These are phyloP conservation scores for Lagocephalus sceleratus DNA, from an alignment of 2,797 vertebrate species.

Conservation along the genomic window DNA sequence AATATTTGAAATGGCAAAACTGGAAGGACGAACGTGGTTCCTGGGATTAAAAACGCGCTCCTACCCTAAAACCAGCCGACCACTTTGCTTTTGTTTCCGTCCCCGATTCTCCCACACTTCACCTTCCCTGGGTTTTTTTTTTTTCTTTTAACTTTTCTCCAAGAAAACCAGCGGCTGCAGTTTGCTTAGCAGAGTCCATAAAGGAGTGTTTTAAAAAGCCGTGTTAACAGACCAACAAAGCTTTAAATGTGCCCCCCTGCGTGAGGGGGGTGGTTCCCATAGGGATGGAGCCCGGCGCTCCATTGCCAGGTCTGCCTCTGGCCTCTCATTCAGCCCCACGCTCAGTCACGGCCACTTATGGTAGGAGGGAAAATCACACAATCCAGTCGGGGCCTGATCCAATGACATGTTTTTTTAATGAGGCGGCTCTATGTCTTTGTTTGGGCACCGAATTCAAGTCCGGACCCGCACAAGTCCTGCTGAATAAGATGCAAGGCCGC, in stretches of 20 bases:
- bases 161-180: constrained; percentile 51
- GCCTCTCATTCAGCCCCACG: constrained; percentile 68
- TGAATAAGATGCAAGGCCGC: constrained; percentile 59
- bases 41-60: constrained; percentile 15
- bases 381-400: constrained; percentile 71
- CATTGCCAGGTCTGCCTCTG: constrained; percentile 60
- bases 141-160: background rate
- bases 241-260: constrained; percentile 64
- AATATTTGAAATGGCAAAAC: too few species aligned
- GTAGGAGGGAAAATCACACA: constrained; percentile 67
- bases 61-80: constrained; percentile 6
- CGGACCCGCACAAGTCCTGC: constrained; percentile 44
- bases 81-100: background rate
- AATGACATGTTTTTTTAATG: constrained; percentile 80
- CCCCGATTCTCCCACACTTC: constrained; percentile 12
- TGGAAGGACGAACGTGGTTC: too few species aligned
- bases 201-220: constrained; percentile 72
- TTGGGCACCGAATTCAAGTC: constrained; percentile 61
- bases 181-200: constrained; percentile 73
- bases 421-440: constrained; percentile 75
- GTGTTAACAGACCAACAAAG: constrained; percentile 75
- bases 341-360: constrained; percentile 76
- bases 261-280: constrained; percentile 71
- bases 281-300: constrained; percentile 63
- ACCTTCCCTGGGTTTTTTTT: background rate